Evolutionary conservation across 2,113 vertebrate species (phyloP).

Genomic region (Arenaria interpres): DNA sequence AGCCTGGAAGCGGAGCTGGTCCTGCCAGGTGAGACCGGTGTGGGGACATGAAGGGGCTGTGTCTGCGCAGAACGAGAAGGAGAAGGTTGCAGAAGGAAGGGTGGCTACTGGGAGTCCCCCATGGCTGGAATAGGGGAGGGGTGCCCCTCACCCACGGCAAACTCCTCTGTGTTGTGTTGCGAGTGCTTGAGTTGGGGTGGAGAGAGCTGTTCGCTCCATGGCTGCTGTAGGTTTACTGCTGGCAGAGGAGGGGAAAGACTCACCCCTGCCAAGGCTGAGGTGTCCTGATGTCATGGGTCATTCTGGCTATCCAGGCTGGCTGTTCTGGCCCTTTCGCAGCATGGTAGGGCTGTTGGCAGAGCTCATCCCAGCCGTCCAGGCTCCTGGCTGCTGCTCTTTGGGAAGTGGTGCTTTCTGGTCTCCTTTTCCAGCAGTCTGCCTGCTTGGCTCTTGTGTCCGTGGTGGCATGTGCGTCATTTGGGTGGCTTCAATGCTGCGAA

Average conservation of each 20-base stretch:
- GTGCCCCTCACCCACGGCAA: not conserved
- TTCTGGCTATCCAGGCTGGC: not conserved
- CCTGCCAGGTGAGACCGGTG: not conserved
- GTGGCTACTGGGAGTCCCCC: accelerated
- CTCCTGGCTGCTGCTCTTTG: not conserved
- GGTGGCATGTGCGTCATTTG: accelerated
- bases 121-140: not conserved
- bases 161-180: accelerated
- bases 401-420: not conserved
- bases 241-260: not conserved
- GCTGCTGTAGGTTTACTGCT: not conserved
- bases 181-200: accelerated
- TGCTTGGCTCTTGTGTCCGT: not conserved
- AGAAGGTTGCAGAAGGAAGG: not conserved
- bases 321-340: not conserved
- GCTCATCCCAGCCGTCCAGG: not conserved
- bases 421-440: not conserved
- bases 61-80: not conserved
- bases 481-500: not conserved
- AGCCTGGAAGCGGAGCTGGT: accelerated
- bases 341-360: not conserved
- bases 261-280: not conserved
- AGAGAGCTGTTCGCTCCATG: not conserved
- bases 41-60: not conserved
- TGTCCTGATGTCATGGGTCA: not conserved